A percentile compares a stretch with the other conserved stretches of the same genome.
Evolutionary conservation across 2,113 vertebrate species (phyloP).

Genomic region (Chionomys nivalis): DNA sequence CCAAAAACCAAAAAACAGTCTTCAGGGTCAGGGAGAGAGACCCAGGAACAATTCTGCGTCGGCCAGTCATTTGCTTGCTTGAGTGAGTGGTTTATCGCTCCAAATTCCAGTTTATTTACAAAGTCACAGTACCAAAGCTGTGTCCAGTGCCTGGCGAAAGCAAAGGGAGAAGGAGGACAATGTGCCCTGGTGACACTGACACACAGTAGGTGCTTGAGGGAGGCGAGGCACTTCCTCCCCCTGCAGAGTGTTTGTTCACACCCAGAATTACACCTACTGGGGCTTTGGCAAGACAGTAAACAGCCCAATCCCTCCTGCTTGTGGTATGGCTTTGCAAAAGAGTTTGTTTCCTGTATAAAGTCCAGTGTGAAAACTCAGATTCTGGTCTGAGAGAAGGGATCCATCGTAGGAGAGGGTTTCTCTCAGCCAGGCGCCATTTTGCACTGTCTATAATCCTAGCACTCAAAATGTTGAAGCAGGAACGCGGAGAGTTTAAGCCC

Average conservation of each 20-base stretch:
- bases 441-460: background rate
- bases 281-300: background rate
- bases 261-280: slow-evolving; percentile 18
- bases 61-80: background rate
- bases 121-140: background rate
- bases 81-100: background rate
- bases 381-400: background rate
- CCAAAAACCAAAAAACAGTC: no score
- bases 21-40: background rate
- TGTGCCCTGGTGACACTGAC: background rate
- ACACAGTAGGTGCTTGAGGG: background rate
- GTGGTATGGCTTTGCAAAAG: slow-evolving; percentile 59
- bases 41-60: background rate
- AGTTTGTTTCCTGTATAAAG: slow-evolving; percentile 65
- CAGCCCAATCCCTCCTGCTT: slow-evolving; percentile 22
- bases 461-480: background rate
- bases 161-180: background rate
- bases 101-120: background rate
- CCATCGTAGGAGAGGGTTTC: background rate
- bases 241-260: background rate
- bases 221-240: background rate
- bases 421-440: background rate
- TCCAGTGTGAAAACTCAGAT: slow-evolving; percentile 56
- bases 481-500: background rate
- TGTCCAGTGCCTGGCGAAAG: background rate